phyloP scores from a whole-genome alignment of 2,797 vertebrate genomes.

The Malacoctenus gilli region DNA sequence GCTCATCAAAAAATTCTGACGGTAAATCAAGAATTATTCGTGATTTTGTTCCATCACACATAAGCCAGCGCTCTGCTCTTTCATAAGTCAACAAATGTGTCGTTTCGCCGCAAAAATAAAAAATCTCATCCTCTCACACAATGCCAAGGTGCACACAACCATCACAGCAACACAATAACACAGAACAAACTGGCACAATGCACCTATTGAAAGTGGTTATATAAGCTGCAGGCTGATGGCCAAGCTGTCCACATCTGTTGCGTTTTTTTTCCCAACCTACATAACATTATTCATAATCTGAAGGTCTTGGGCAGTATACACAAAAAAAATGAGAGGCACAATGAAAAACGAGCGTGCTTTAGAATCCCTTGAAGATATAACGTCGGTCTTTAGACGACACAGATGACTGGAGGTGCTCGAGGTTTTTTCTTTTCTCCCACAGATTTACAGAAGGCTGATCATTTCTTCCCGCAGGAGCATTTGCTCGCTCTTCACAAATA shows the following conservation, averaged over 20 bases:
- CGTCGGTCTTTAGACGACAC: neutral
- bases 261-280: conserved; percentile 60
- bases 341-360: conserved; percentile 3
- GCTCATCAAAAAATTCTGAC: too few relatives aligned
- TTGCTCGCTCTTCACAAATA: conserved; percentile 50
- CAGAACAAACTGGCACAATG: conserved; percentile 53
- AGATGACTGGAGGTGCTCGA: neutral
- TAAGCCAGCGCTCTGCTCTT: conserved; percentile 54
- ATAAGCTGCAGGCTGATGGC: conserved; percentile 48
- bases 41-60: too few relatives aligned
- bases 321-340: neutral
- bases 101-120: conserved; percentile 39
- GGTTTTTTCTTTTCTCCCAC: conserved; percentile 29
- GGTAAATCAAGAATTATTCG: too few relatives aligned
- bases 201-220: conserved; percentile 54
- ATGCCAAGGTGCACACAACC: conserved; percentile 54
- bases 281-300: conserved; percentile 33
- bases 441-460: conserved; percentile 33
- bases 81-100: conserved; percentile 51
- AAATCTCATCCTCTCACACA: conserved; percentile 52
- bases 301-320: neutral
- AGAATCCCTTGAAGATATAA: conserved; percentile 4
- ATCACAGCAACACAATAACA: conserved; percentile 53
- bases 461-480: conserved; percentile 35
- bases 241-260: conserved; percentile 59